Conservation (phyloP, 2,888 invertebrate genomes). For the Spodoptera exigua region DNA sequence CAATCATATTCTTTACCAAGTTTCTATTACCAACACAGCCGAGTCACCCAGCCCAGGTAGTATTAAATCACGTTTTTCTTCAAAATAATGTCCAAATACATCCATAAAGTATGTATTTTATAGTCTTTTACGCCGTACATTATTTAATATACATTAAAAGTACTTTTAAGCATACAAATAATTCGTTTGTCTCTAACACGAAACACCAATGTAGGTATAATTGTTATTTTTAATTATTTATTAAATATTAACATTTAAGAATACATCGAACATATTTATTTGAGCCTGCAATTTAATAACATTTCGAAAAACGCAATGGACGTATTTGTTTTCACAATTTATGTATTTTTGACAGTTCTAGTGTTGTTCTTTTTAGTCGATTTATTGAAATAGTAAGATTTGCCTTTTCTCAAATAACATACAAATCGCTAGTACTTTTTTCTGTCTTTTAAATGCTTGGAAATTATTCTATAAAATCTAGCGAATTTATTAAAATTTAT, state of each 20-base stretch:
- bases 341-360: slow-evolving; percentile 41
- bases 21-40: no score
- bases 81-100: slow-evolving; percentile 10
- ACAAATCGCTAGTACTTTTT: slow-evolving; percentile 14
- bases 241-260: slow-evolving; percentile 38
- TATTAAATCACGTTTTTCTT: neutral
- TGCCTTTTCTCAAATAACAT: slow-evolving; percentile 10
- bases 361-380: slow-evolving; percentile 44
- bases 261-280: slow-evolving; percentile 49
- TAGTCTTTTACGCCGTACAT: slow-evolving; percentile 25
- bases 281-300: slow-evolving; percentile 53
- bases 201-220: slow-evolving; percentile 50
- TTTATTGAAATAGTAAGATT: slow-evolving; percentile 35
- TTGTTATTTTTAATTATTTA: slow-evolving; percentile 30
- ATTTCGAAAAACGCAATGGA: slow-evolving; percentile 54
- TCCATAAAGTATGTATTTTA: slow-evolving; percentile 1
- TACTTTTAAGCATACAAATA: slow-evolving; percentile 50
- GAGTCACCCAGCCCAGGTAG: no score
- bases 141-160: slow-evolving; percentile 29
- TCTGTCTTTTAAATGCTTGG: neutral
- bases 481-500: slow-evolving; percentile 24
- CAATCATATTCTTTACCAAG: no score
- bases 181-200: slow-evolving; percentile 51
- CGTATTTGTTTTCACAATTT: slow-evolving; percentile 62
- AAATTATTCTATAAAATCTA: slow-evolving; percentile 5